Conservation (phyloP, 2,888 invertebrate species). For the Hartigia nigra region DNA sequence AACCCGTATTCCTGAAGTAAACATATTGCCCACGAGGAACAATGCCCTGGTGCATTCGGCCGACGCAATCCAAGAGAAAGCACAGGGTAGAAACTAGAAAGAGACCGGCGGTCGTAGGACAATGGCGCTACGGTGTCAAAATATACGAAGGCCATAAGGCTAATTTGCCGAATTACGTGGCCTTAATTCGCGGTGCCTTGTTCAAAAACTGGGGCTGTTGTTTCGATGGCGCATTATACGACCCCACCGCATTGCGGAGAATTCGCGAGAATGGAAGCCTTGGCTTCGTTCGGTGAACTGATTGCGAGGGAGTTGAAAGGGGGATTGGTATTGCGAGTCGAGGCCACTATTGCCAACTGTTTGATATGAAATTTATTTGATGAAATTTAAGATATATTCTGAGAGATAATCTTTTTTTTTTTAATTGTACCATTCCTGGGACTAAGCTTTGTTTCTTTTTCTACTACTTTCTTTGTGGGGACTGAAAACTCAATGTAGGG, state of each 20-base stretch:
- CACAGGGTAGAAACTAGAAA: conserved; percentile 11
- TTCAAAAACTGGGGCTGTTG: background rate
- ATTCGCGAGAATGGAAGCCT: too few relatives aligned
- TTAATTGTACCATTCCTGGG: conserved; percentile 13
- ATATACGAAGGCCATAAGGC: conserved; percentile 61
- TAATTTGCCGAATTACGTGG: conserved; percentile 59
- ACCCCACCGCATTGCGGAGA: conserved; percentile 5
- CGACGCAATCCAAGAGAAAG: conserved; percentile 17
- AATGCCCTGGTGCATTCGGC: conserved; percentile 35
- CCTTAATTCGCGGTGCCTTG: conserved; percentile 9
- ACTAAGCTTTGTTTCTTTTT: conserved; percentile 23
- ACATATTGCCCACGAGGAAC: conserved; percentile 32
- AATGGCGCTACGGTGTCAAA: conserved; percentile 52
- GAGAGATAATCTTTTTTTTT: conserved; percentile 10
- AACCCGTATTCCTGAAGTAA: conserved; percentile 25
- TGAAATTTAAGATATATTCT: too few relatives aligned
- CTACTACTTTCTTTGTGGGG: background rate
- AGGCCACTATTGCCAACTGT: too few relatives aligned
- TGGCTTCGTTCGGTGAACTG: too few relatives aligned
- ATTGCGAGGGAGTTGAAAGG: too few relatives aligned
- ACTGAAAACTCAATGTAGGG: conserved; percentile 17
- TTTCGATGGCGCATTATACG: background rate
- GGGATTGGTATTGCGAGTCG: too few relatives aligned
- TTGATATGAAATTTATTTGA: too few relatives aligned
- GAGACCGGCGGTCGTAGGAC: conserved; percentile 14